Percentiles rank a stretch among this genome's conserved stretches.
Conservation (phyloP, 2,888 invertebrate genomes). For the Invenusta paracnida region DNA sequence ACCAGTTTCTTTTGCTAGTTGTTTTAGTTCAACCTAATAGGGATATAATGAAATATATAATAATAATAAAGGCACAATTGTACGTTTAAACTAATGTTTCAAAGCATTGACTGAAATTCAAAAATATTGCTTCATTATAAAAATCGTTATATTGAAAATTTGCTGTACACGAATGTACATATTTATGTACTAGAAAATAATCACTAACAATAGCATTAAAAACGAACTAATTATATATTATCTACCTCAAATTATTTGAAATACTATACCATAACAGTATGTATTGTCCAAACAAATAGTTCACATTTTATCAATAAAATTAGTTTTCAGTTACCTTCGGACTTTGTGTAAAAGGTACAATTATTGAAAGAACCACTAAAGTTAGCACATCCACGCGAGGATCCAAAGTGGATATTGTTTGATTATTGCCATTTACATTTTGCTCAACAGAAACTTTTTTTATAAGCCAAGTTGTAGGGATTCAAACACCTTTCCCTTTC, state of each 20-base stretch:
- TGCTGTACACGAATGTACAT: neutral
- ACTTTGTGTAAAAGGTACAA: neutral
- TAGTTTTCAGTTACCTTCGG: neutral
- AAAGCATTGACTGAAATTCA: neutral
- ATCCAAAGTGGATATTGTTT: neutral
- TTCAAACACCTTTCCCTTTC: neutral
- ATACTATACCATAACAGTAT: too few species aligned
- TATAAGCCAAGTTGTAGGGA: neutral
- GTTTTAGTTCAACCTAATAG: neutral
- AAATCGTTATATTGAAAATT: neutral
- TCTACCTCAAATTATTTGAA: neutral
- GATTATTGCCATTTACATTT: neutral
- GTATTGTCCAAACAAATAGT: neutral
- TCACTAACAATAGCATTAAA: neutral
- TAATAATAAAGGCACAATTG: too few species aligned
- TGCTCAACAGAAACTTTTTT: neutral
- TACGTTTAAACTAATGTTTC: too few species aligned
- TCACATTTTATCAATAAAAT: neutral
- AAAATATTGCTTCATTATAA: neutral
- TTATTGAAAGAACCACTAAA: neutral
- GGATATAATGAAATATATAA: too few species aligned
- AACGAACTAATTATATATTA: neutral
- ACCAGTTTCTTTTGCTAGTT: neutral
- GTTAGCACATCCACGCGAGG: neutral
- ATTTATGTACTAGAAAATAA: neutral